phyloP scores from a whole-genome alignment of 2,797 vertebrate genomes.

The Pelochelys cantorii region DNA sequence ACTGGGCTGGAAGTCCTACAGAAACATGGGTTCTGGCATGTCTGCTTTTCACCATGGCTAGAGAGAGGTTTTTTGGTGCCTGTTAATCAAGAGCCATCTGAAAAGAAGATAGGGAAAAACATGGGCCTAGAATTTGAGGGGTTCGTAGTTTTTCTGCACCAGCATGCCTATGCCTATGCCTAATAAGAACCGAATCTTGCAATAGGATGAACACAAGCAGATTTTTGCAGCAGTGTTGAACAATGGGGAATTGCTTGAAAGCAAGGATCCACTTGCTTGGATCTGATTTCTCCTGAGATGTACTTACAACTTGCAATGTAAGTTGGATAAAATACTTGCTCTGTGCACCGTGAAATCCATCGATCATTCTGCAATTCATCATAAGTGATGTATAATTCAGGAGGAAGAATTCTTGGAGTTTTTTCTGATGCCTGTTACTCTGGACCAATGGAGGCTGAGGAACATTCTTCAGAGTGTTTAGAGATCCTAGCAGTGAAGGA shows the following conservation, averaged over 20 bases:
- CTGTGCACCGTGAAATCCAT: background rate
- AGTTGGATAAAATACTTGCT: slow-evolving; percentile 11
- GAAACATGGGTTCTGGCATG: background rate
- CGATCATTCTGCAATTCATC: background rate
- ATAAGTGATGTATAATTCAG: background rate
- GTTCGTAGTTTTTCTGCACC: background rate
- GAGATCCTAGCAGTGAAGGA: background rate
- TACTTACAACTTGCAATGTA: background rate
- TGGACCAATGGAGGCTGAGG: background rate
- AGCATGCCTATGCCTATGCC: background rate
- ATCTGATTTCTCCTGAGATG: background rate
- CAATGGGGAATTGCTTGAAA: background rate
- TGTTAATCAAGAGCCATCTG: background rate
- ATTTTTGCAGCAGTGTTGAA: background rate
- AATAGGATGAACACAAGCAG: background rate
- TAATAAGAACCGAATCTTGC: background rate
- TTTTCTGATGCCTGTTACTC: background rate
- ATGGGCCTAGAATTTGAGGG: background rate
- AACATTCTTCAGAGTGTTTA: background rate
- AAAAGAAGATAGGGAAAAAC: background rate
- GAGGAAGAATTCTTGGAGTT: background rate
- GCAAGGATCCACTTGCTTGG: background rate
- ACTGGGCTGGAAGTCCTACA: background rate
- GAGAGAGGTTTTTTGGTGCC: background rate
- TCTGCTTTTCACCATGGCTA: background rate